These are phyloP conservation scores for Nixonia krombeini DNA, from an alignment of 1,140 invertebrate species.

Conservation along the genomic window DNA sequence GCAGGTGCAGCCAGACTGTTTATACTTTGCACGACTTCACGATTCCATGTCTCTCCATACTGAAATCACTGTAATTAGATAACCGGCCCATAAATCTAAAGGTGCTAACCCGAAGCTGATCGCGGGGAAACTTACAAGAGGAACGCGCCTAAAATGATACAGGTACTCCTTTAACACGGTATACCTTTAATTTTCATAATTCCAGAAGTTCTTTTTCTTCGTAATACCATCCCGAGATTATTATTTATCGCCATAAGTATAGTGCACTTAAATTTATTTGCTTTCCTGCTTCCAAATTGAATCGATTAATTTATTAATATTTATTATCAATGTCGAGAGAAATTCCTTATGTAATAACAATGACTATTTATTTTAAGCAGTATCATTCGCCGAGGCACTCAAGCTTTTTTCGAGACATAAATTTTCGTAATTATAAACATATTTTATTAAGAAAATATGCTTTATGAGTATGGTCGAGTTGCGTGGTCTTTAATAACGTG, in stretches of 20 bases:
- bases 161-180: not conserved
- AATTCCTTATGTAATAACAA: too few species aligned
- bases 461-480: too few species aligned
- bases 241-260: conserved; percentile 16
- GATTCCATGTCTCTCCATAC: conserved; percentile 21
- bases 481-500: too few species aligned
- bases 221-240: not conserved
- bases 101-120: conserved; percentile 16
- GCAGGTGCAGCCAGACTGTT: conserved; percentile 2
- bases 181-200: conserved; percentile 12
- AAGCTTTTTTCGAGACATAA: too few species aligned
- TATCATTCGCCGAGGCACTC: too few species aligned
- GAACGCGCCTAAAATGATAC: conserved; percentile 9
- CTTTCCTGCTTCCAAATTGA: too few species aligned
- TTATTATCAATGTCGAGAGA: too few species aligned
- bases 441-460: too few species aligned
- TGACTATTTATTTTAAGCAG: too few species aligned
- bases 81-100: conserved; percentile 24
- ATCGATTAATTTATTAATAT: too few species aligned
- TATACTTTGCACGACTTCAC: conserved; percentile 16
- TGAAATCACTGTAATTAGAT: conserved; percentile 33
- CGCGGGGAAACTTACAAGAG: conserved; percentile 17
- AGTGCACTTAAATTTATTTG: conserved; percentile 24
- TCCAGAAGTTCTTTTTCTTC: not conserved
- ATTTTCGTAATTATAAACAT: too few species aligned